phyloP scores from a whole-genome alignment of 2,113 vertebrate genomes.

The Python bivittatus region DNA sequence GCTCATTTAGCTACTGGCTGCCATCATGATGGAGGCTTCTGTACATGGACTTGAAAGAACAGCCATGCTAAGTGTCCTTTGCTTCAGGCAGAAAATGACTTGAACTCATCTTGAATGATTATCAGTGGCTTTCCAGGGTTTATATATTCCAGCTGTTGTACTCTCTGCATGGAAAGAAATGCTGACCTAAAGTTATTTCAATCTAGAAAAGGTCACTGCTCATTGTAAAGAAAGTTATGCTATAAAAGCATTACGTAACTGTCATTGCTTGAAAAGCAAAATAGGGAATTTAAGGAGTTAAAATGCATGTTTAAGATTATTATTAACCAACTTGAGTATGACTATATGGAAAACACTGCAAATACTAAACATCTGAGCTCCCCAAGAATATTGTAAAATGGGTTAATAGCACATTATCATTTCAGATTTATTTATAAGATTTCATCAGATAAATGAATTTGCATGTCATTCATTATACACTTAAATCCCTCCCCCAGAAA shows the following conservation, averaged over 20 bases:
- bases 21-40: too few relatives aligned
- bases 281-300: neutral
- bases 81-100: neutral
- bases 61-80: too few relatives aligned
- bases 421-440: neutral
- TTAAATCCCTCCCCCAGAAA: neutral
- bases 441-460: neutral
- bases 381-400: neutral
- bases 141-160: neutral
- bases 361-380: neutral
- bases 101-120: neutral
- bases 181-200: too few relatives aligned
- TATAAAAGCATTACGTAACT: neutral
- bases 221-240: neutral
- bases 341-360: too few relatives aligned
- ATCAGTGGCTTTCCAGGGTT: neutral
- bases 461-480: constrained; percentile 13
- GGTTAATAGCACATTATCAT: neutral
- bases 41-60: too few relatives aligned
- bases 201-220: neutral
- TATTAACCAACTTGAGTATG: too few relatives aligned
- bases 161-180: too few relatives aligned
- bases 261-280: neutral
- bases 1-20: too few relatives aligned
- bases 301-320: neutral